These are phyloP conservation scores for Lypha dubia DNA, from an alignment of 2,888 invertebrate species.

Conservation along the genomic window DNA sequence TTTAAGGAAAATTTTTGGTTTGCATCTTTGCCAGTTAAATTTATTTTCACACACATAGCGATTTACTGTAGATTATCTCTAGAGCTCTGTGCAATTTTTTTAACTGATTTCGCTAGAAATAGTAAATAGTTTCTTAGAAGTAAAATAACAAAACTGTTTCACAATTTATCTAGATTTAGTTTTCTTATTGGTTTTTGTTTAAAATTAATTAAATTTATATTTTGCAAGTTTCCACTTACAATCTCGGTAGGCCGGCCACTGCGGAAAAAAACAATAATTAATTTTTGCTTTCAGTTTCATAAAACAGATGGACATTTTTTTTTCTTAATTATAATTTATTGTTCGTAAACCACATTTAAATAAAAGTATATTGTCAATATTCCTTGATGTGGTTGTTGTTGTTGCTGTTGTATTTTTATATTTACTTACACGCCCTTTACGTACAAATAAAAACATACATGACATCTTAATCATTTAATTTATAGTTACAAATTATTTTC, in stretches of 20 bases:
- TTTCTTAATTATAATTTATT: conserved; percentile 10
- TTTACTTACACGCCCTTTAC: conserved; percentile 18
- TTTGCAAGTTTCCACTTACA: background rate
- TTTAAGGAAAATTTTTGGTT: too few species aligned
- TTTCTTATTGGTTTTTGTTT: background rate
- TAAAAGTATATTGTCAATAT: conserved; percentile 34
- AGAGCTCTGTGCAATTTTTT: too few species aligned
- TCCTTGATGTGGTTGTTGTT: too few species aligned
- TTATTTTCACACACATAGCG: too few species aligned
- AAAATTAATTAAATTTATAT: background rate
- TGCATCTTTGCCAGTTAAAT: too few species aligned
- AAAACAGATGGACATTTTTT: background rate
- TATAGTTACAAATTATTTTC: conserved; percentile 60
- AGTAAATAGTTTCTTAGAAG: too few species aligned
- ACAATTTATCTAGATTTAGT: too few species aligned
- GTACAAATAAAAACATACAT: conserved; percentile 49
- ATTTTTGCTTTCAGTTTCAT: background rate
- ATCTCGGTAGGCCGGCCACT: background rate
- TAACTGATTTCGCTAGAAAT: too few species aligned
- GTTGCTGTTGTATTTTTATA: background rate
- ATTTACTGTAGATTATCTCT: too few species aligned
- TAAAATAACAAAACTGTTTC: too few species aligned
- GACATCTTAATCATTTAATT: conserved; percentile 64
- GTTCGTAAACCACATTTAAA: conserved; percentile 44
- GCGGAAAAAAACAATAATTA: background rate